A percentile compares a stretch with the other conserved stretches of the same genome.
Conservation (phyloP, 2,113 vertebrate genomes). For the Numenius arquata region DNA sequence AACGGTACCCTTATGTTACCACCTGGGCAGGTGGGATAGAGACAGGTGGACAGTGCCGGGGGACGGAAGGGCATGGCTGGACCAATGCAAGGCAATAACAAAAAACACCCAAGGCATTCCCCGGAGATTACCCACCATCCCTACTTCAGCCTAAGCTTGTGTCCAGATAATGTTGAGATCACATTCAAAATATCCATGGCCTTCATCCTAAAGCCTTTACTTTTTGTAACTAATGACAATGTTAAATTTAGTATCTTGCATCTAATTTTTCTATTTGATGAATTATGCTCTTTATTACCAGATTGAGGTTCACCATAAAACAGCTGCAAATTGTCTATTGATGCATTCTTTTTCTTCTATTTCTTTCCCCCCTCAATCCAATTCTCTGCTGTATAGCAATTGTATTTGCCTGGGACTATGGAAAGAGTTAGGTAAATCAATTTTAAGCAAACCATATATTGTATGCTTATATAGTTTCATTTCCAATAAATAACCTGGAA, state of each 20-base stretch:
- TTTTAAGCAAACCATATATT: conserved; percentile 54
- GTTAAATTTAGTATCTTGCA: background rate
- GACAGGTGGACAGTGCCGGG: background rate
- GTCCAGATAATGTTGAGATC: background rate
- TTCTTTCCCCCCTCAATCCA: background rate
- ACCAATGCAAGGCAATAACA: background rate
- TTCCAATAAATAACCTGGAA: conserved; percentile 62
- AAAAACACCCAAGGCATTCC: background rate
- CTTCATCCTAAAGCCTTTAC: background rate
- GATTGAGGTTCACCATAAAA: background rate
- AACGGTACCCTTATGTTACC: background rate
- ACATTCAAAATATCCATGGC: background rate
- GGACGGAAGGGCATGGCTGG: background rate
- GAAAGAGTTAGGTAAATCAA: conserved; percentile 46
- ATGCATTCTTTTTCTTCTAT: background rate
- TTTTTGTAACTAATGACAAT: background rate
- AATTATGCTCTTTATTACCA: background rate
- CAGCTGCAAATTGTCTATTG: background rate
- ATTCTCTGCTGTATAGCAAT: background rate
- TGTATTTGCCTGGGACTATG: background rate
- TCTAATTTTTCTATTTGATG: background rate
- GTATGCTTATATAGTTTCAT: conserved; percentile 57
- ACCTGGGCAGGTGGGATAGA: background rate
- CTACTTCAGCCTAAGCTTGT: background rate
- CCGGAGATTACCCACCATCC: background rate